Evolutionary conservation across 1,140 invertebrate species (phyloP), one percentile per base, ranked within the genome.

Genomic region (Theocolax elegans): DNA sequence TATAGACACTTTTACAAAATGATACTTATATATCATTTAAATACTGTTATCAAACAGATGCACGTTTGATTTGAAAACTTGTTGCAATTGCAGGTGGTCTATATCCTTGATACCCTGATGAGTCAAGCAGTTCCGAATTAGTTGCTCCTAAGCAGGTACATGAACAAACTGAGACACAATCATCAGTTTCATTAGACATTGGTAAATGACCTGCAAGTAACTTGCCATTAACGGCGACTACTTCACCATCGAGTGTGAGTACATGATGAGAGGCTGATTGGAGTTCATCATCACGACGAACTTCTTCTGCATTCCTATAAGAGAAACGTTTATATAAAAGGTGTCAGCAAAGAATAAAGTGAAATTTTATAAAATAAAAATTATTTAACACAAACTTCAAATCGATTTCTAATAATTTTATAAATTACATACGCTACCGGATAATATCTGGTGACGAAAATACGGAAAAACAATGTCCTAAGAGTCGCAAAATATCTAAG

Each of bases 201-300:
- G 85, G 86, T 25, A 86, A 85, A 74, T 89, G 90, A 9, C 88
- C 87, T 0, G 88, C 86, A 8, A 91, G 75, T 2, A 90, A 77
- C 76, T 90, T 92, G 1, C 89, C 91, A 76, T 89, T 92, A 19
- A 91, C 89, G 27, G 88, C 90, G 77, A 95, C 90, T 10, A 94
- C 89, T 79, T 95, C 94, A n/a, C 93, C 94, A 60, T 95, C 94
- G 8, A 95, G 77, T 1, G 92, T 92, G 2, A 94, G 84, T 12
- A 94, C 92, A 66, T 92, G 90, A 67, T 92, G 90, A 0, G 93
- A 92, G 0, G 89, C 88, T 0, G 88, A 86, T 72, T 93, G 90
- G 17, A 95, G 87, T 77, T 94, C 93, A 63, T 92, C 93, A 77
- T 97, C 95, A 27, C 96, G 94, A 12, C 93, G 86, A 65, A 93